Conservation (phyloP, 2,113 vertebrate species). For the Machaerirhynchus nigripectus region DNA sequence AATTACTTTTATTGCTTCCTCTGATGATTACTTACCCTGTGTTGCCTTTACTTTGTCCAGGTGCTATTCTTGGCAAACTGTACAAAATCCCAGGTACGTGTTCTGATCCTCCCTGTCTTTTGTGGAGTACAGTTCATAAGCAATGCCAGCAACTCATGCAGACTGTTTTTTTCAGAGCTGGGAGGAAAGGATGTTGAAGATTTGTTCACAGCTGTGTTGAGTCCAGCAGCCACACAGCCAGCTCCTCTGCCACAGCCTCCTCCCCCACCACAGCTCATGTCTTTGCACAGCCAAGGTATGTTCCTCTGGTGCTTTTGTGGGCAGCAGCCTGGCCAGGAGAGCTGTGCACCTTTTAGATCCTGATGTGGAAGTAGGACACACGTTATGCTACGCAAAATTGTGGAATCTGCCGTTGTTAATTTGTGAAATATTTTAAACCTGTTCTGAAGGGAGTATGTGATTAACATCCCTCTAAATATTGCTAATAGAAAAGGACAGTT, state of each 20-base stretch:
- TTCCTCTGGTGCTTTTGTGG: background rate
- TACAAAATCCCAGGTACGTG: constrained; percentile 95
- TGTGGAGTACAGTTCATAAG: background rate
- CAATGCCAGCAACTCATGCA: background rate
- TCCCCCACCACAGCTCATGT: constrained; percentile 75
- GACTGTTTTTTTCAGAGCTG: constrained; percentile 76
- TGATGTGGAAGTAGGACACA: background rate
- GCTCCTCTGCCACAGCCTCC: constrained; percentile 81
- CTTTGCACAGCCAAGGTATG: constrained; percentile 81
- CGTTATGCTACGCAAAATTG: background rate
- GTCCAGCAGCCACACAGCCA: constrained; percentile 81
- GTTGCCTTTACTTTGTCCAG: constrained; percentile 73
- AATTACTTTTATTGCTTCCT: background rate
- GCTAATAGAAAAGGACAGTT: background rate
- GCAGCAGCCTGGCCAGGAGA: background rate
- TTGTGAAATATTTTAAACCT: background rate
- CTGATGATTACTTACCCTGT: background rate
- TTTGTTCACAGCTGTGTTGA: constrained; percentile 93
- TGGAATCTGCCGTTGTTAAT: background rate
- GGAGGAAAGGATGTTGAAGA: constrained; percentile 97
- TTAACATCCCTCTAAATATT: background rate
- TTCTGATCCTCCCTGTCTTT: background rate
- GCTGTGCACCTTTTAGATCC: background rate
- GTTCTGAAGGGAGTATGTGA: background rate
- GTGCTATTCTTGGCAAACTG: constrained; percentile 91